Conservation (phyloP, 2,113 vertebrate genomes). For the Glaucomys volans region DNA sequence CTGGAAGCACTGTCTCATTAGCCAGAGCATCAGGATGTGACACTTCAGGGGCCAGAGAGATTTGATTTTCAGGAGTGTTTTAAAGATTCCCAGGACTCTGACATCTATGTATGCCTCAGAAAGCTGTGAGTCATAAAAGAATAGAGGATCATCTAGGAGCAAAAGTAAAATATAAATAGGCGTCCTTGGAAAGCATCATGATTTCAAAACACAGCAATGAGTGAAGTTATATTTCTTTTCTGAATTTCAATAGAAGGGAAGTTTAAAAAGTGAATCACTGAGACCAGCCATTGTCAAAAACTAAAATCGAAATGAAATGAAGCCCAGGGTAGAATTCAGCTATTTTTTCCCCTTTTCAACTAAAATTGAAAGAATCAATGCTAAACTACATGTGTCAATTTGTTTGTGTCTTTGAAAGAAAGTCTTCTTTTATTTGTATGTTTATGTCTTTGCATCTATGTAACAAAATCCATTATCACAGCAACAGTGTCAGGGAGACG, state of each 20-base stretch:
- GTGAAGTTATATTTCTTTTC: neutral
- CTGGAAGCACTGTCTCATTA: neutral
- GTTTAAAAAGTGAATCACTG: neutral
- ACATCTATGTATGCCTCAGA: neutral
- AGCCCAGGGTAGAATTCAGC: neutral
- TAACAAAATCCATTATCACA: neutral
- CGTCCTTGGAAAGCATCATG: neutral
- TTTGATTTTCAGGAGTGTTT: neutral
- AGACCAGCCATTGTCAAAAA: neutral
- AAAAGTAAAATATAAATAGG: neutral
- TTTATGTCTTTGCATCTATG: neutral
- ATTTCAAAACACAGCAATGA: neutral
- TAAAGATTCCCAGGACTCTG: neutral
- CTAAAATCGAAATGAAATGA: neutral
- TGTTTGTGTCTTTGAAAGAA: neutral
- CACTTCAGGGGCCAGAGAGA: neutral
- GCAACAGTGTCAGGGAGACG: neutral
- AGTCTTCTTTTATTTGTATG: neutral
- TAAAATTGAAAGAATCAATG: neutral
- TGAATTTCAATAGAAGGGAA: neutral
- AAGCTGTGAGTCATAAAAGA: neutral
- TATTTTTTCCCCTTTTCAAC: neutral
- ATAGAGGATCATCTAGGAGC: neutral
- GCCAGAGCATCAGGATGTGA: neutral
- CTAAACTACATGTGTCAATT: neutral